Evolutionary conservation across 2,113 vertebrate species (phyloP).

Genomic region (Mola mola): DNA sequence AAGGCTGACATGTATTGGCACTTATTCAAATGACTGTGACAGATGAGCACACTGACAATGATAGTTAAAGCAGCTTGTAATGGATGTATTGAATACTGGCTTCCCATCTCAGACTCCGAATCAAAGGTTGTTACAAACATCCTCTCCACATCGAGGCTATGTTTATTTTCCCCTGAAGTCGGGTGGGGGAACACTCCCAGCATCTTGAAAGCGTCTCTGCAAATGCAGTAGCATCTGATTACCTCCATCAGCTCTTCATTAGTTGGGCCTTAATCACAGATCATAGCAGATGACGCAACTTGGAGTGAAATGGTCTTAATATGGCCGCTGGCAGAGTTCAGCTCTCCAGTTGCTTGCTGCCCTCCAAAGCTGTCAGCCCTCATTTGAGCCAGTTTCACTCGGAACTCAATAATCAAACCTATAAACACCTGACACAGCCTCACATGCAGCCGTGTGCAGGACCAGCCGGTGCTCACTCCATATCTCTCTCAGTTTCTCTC

Average conservation of each 20-base stretch:
- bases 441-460: constrained; percentile 25
- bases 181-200: constrained; percentile 19
- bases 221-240: constrained; percentile 70
- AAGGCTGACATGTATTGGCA: constrained; percentile 11
- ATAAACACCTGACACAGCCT: constrained; percentile 75
- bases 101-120: constrained; percentile 1
- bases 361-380: constrained; percentile 78
- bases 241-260: constrained; percentile 80
- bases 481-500: background rate
- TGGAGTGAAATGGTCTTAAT: constrained; percentile 76
- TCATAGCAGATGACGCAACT: constrained; percentile 74
- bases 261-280: constrained; percentile 78
- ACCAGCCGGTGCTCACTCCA: constrained; percentile 31
- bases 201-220: constrained; percentile 62
- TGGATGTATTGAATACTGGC: background rate
- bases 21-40: constrained; percentile 24
- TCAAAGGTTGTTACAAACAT: background rate
- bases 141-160: background rate
- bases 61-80: constrained; percentile 1
- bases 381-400: constrained; percentile 79
- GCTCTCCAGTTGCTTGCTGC: constrained; percentile 80
- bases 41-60: background rate
- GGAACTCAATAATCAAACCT: constrained; percentile 79
- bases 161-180: constrained; percentile 28
- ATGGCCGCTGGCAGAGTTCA: constrained; percentile 74